phyloP scores from a whole-genome alignment of 2,113 vertebrate species.

The Cacatua alba region DNA sequence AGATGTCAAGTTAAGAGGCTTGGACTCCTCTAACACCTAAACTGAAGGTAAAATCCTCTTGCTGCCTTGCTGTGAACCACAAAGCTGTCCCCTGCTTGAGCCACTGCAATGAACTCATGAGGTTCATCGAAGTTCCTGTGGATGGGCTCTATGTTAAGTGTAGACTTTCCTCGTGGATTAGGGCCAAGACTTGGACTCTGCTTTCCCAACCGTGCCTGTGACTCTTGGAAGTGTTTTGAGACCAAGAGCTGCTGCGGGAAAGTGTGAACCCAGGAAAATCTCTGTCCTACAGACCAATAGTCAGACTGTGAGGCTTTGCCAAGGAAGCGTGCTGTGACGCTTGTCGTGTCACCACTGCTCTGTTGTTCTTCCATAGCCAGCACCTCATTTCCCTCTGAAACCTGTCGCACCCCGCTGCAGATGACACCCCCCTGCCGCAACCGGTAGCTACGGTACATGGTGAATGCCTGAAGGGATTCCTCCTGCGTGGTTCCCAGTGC shows the following conservation, averaged over 20 bases:
- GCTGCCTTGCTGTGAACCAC: not conserved
- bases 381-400: not conserved
- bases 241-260: not conserved
- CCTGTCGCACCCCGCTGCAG: not conserved
- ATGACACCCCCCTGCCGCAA: not conserved
- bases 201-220: not conserved
- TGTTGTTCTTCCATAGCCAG: not conserved
- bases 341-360: not conserved
- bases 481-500: not conserved
- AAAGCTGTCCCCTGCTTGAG: not conserved
- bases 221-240: not conserved
- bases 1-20: not conserved
- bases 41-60: slow-evolving; percentile 20
- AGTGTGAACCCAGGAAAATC: not conserved
- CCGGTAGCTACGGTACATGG: not conserved
- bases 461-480: not conserved
- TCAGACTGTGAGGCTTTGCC: not conserved
- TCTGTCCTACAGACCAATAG: not conserved
- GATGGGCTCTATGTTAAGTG: not conserved
- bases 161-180: not conserved
- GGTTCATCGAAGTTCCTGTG: not conserved
- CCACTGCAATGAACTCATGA: not conserved
- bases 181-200: not conserved
- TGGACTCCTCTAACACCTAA: not conserved
- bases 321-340: not conserved